A percentile compares a stretch with the other conserved stretches of the same genome.
Evolutionary conservation across 2,113 vertebrate genomes (phyloP).

Genomic region (Odobenus rosmarus): DNA sequence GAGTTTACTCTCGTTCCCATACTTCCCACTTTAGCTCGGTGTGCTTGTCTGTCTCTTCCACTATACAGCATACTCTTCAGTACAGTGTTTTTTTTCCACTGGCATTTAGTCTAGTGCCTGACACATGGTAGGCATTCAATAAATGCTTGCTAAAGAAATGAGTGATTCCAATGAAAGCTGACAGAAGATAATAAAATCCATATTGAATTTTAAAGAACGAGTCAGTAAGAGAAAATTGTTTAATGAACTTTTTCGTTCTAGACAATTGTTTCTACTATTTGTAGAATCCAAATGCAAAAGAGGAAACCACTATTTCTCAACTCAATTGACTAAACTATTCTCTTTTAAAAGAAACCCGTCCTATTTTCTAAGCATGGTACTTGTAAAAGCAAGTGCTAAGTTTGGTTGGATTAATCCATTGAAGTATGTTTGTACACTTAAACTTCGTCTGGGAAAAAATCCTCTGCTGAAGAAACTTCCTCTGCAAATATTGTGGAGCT

Average conservation of each 20-base stretch:
- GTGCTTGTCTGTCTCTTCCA: background rate
- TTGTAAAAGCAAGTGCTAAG: background rate
- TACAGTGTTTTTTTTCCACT: background rate
- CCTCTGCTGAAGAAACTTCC: background rate
- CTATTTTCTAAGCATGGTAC: slow-evolving; percentile 4
- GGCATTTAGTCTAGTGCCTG: background rate
- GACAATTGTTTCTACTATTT: background rate
- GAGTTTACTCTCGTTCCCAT: background rate
- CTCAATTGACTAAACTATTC: background rate
- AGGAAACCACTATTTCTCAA: background rate
- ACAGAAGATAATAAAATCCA: background rate
- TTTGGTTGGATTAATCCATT: background rate
- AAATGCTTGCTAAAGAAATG: background rate
- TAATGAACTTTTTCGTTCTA: background rate
- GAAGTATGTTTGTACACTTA: background rate
- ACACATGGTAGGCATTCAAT: background rate
- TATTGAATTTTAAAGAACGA: background rate
- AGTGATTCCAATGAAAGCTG: background rate
- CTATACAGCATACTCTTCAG: background rate
- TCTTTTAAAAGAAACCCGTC: background rate
- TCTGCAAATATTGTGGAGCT: background rate
- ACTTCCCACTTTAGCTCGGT: background rate
- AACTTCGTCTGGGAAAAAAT: background rate
- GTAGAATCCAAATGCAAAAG: background rate
- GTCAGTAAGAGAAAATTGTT: background rate